These are phyloP conservation scores for Nomada flava DNA, from an alignment of 2,888 invertebrate species.

Conservation along the genomic window DNA sequence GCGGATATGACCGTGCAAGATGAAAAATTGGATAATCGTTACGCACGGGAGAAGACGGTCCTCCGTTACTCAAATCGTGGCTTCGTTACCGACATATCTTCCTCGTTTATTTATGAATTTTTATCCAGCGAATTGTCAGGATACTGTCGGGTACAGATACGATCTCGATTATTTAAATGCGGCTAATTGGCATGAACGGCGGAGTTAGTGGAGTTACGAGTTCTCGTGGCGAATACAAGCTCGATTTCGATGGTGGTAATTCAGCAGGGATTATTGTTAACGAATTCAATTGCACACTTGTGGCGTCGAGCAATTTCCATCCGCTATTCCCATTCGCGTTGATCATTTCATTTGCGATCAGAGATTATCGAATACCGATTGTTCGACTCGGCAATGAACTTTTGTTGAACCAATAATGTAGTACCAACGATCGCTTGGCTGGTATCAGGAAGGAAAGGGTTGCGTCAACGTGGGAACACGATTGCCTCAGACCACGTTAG, in stretches of 20 bases:
- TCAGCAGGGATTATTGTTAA: constrained; percentile 7
- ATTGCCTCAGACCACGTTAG: not conserved
- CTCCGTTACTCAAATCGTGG: not conserved
- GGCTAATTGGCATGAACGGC: constrained; percentile 21
- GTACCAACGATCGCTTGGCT: too few species aligned
- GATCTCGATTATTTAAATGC: constrained; percentile 3
- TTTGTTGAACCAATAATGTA: not conserved
- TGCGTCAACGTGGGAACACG: not conserved
- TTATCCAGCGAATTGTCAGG: too few species aligned
- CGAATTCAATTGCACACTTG: constrained; percentile 25
- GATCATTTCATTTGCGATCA: constrained; percentile 10
- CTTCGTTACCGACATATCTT: not conserved
- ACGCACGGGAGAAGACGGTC: not conserved
- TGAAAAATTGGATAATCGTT: not conserved
- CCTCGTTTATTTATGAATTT: not conserved
- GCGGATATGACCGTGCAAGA: not conserved
- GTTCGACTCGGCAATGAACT: constrained; percentile 5
- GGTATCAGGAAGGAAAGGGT: too few species aligned
- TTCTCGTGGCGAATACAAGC: not conserved
- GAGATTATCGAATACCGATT: not conserved
- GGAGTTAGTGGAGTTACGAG: not conserved
- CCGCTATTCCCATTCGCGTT: too few species aligned
- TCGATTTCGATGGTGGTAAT: not conserved
- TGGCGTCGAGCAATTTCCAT: not conserved
- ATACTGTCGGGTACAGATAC: not conserved